A percentile compares a stretch with the other conserved stretches of the same genome.
phyloP scores from a whole-genome alignment of 2,797 vertebrate genomes.

The Sphaeramia orbicularis region DNA sequence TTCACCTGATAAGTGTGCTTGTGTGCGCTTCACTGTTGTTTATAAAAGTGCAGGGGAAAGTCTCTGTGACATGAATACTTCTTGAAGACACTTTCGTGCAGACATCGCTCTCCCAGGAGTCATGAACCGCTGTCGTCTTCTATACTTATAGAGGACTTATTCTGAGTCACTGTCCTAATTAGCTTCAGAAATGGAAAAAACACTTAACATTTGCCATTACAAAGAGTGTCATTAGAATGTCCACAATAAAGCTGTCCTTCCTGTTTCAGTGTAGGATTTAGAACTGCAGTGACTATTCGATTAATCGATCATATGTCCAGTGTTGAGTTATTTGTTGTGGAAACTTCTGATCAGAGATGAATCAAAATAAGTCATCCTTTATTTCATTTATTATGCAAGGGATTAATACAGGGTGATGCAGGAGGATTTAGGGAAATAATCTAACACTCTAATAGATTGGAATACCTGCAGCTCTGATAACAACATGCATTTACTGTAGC shows the following conservation, averaged over 20 bases:
- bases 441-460: too few relatives aligned
- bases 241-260: slow-evolving; percentile 20
- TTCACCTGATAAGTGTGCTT: slow-evolving; percentile 45
- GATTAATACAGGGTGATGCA: too few relatives aligned
- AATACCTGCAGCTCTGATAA: too few relatives aligned
- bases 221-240: slow-evolving; percentile 31
- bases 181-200: slow-evolving; percentile 34
- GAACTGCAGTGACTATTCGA: too few relatives aligned
- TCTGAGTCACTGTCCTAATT: slow-evolving; percentile 51
- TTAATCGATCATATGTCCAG: too few relatives aligned
- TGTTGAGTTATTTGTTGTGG: too few relatives aligned
- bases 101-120: slow-evolving; percentile 16
- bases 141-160: slow-evolving; percentile 30
- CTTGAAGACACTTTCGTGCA: background rate
- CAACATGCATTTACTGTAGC: too few relatives aligned
- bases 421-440: too few relatives aligned
- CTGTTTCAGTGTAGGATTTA: slow-evolving; percentile 5
- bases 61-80: slow-evolving; percentile 8
- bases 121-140: slow-evolving; percentile 29
- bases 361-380: too few relatives aligned
- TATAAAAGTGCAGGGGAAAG: background rate
- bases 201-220: slow-evolving; percentile 35
- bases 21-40: background rate
- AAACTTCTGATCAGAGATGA: too few relatives aligned
- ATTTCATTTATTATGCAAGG: too few relatives aligned